These are phyloP conservation scores for Acomys russatus DNA, from an alignment of 2,797 vertebrate species.

Conservation along the genomic window DNA sequence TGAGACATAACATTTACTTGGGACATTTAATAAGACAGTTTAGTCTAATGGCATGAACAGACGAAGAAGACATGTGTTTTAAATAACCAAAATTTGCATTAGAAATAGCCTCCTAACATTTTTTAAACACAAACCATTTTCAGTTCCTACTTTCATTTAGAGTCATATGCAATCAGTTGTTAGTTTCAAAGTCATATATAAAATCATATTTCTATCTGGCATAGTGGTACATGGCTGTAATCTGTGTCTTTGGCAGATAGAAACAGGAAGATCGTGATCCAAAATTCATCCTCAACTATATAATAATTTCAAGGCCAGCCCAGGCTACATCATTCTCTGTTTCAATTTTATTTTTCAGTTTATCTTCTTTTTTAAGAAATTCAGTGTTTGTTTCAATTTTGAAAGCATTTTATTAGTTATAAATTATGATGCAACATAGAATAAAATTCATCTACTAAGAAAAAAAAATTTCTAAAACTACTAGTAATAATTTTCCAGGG, in stretches of 20 bases:
- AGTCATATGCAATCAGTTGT: neutral
- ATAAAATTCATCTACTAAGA: neutral
- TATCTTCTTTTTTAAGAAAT: neutral
- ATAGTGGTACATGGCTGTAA: neutral
- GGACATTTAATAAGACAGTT: neutral
- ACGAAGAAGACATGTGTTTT: neutral
- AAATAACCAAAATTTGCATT: neutral
- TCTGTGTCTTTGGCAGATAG: no score
- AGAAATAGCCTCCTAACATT: neutral
- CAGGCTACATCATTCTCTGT: neutral
- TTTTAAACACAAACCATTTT: neutral
- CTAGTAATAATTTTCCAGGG: no score
- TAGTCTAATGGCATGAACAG: neutral
- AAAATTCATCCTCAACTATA: neutral
- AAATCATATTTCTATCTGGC: neutral
- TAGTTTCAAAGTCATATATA: neutral
- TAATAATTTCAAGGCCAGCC: neutral
- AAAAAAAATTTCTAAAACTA: conserved; percentile 6
- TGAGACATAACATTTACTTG: neutral
- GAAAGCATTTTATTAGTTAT: neutral
- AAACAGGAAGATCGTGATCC: neutral
- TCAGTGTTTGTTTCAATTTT: neutral
- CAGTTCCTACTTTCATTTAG: neutral
- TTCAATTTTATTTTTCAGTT: neutral
- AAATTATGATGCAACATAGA: neutral